Percentiles rank a stretch among this genome's conserved stretches.
These are phyloP conservation scores for Anhinga rufa DNA, from an alignment of 2,113 vertebrate species.

Conservation along the genomic window DNA sequence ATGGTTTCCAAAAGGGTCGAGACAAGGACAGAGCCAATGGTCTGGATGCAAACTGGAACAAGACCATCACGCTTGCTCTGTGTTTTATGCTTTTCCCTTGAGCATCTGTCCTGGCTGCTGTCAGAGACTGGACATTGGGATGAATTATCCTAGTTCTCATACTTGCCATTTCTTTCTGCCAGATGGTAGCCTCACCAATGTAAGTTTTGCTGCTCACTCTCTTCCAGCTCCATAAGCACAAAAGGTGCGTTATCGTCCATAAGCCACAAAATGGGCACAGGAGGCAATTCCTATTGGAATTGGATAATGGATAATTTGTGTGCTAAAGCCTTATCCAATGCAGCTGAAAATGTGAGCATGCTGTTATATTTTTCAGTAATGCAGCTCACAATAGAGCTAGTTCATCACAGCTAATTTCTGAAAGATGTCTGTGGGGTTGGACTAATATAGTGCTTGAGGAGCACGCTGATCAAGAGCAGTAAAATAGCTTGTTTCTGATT, in stretches of 20 bases:
- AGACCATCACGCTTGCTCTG: not conserved
- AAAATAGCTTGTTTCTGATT: not conserved
- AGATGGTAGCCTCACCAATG: not conserved
- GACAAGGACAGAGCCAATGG: not conserved
- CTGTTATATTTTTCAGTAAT: not conserved
- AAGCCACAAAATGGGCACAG: not conserved
- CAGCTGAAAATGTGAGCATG: not conserved
- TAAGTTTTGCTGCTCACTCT: not conserved
- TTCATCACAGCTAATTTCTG: not conserved
- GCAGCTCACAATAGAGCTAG: not conserved
- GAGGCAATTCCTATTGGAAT: not conserved
- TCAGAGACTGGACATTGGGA: not conserved
- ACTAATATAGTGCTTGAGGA: not conserved
- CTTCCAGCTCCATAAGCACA: rapidly evolving
- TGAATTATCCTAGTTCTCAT: not conserved
- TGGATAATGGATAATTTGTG: not conserved
- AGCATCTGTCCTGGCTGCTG: not conserved
- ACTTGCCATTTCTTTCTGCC: rapidly evolving
- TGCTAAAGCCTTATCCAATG: not conserved
- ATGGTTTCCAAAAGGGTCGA: not conserved
- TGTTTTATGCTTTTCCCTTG: not conserved
- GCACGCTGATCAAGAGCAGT: not conserved
- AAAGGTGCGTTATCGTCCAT: not conserved
- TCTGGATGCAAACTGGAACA: not conserved
- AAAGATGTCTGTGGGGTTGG: not conserved